These are phyloP conservation scores for Poicephalus gulielmi DNA, from an alignment of 2,113 vertebrate genomes.

Conservation along the genomic window DNA sequence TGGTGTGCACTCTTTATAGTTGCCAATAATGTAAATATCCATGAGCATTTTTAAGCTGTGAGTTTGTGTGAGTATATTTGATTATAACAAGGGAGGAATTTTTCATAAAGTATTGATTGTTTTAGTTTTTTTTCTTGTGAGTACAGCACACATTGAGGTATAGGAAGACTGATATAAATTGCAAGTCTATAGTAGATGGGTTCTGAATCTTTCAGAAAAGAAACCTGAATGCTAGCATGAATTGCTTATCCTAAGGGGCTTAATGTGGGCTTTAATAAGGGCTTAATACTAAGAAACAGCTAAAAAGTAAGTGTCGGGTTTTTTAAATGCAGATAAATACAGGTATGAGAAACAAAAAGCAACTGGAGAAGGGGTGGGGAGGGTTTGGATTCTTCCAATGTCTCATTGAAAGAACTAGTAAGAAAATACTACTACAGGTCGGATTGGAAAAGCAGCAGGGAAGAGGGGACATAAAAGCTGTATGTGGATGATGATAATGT, in stretches of 20 bases:
- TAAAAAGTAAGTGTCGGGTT: fast-evolving
- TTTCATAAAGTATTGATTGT: not conserved
- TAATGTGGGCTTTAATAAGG: not conserved
- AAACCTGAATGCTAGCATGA: not conserved
- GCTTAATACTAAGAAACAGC: not conserved
- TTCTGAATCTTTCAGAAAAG: not conserved
- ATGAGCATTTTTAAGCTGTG: not conserved
- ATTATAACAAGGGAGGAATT: not conserved
- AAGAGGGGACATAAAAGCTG: not conserved
- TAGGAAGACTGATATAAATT: not conserved
- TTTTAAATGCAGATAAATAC: not conserved
- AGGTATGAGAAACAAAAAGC: not conserved
- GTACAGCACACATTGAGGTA: not conserved
- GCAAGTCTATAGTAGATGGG: not conserved
- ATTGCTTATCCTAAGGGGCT: not conserved
- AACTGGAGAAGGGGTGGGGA: not conserved
- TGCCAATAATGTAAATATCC: not conserved
- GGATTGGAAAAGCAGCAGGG: not conserved
- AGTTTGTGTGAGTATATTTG: not conserved
- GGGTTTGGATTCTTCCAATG: not conserved
- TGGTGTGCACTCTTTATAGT: not conserved
- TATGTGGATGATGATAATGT: not conserved
- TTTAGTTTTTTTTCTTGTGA: not conserved
- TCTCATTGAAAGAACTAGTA: not conserved
- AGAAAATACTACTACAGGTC: not conserved